Conservation (phyloP, 2,113 vertebrate genomes). For the Archilochus colubris region DNA sequence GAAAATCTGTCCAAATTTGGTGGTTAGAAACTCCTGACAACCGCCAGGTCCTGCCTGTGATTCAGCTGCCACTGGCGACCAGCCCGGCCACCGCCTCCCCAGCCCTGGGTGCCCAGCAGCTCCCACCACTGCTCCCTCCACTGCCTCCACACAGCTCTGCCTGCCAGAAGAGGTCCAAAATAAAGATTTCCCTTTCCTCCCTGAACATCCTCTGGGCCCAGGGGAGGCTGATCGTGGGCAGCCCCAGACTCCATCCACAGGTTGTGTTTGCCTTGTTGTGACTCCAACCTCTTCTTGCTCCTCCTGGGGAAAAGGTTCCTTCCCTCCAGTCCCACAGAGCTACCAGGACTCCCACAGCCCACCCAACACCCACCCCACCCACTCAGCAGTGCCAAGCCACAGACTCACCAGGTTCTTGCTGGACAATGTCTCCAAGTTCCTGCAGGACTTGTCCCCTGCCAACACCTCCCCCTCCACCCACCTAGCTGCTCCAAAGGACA, state of each 20-base stretch:
- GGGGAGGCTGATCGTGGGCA: fast-evolving
- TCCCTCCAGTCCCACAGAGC: not conserved
- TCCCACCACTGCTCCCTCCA: too few species aligned
- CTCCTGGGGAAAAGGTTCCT: not conserved
- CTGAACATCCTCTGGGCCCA: too few species aligned
- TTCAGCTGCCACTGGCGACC: not conserved
- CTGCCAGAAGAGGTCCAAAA: not conserved
- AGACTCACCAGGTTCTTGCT: fast-evolving
- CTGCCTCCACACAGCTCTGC: fast-evolving
- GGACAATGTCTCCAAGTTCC: fast-evolving
- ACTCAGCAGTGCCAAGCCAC: not conserved
- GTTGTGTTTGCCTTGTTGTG: fast-evolving
- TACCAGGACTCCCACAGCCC: not conserved
- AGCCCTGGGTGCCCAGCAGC: not conserved
- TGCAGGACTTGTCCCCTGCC: too few species aligned
- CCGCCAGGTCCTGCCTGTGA: not conserved
- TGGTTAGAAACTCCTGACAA: not conserved
- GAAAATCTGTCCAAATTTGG: conserved; percentile 54
- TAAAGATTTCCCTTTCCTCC: not conserved
- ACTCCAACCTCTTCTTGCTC: not conserved
- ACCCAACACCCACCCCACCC: fast-evolving
- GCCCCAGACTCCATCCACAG: fast-evolving
- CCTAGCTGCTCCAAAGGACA: fast-evolving
- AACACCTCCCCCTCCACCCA: not conserved
- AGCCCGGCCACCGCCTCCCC: not conserved